Base-by-base conservation (phyloP, 2,888 invertebrate species). In the Spialia ferax region DNA sequence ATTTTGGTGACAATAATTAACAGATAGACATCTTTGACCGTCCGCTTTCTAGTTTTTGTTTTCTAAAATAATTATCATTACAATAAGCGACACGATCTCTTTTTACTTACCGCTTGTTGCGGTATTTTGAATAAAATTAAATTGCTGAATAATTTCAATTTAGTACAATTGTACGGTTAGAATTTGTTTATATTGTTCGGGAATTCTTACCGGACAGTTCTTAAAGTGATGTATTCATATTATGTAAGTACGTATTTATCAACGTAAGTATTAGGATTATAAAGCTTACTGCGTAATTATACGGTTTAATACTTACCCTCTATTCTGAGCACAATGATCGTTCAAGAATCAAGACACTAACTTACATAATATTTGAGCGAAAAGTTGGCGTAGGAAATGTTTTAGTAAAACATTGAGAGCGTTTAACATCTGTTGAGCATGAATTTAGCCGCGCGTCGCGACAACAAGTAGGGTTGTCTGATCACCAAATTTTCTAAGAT, bases 1-100 rank as follows among this genome's bases (percentile, higher is more conserved):
- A 91, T 91, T 91, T 91, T 88, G 87, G 92, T 88, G 91, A 91
- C 91, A 91, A 92, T 91, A 93, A 93, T 93, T 93, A 92, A 91
- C 92, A 87, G 91, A 92, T 91, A 91, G 85, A 83, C 89, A 91
- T 91, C 89, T 85, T 81, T 81, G 84, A 74, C 71, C 83, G 87
- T 79, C 86, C 86, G 90, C 92, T 93, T 93, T 93, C 93, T 93
- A 91, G 89, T 91, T 91, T 89, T 92, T 92, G 93, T 93, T 91
- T 91, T 89, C 88, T 77, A 83, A 89, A 93, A 91, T 91, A 91
- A 93, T 93, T 93, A 93, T 90, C 93, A 93, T 93, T 74, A 93
- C 93, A 93, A 93, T 91, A 90, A 87, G 84, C 82, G 84, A 84
- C 84, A 82, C 86, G 88, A 91, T 90, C 88, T 91, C 91, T 88